phyloP scores from a whole-genome alignment of 2,113 vertebrate species.

The Dasypus novemcinctus region DNA sequence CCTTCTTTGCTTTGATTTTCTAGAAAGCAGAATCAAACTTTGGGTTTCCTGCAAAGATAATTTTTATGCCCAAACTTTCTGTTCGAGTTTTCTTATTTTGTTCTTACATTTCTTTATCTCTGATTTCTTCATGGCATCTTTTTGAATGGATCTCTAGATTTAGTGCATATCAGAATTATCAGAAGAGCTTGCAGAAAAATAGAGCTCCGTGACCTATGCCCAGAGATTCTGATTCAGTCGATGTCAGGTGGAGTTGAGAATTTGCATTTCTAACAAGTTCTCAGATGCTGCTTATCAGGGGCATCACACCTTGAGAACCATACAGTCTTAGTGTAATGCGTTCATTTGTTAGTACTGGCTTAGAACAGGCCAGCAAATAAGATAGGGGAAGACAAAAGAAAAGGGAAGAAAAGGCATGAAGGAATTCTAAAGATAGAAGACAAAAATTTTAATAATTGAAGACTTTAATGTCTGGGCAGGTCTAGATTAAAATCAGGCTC shows the following conservation, averaged over 20 bases:
- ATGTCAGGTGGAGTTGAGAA: background rate
- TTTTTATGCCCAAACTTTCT: background rate
- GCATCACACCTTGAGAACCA: background rate
- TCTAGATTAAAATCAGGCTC: background rate
- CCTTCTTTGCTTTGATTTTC: background rate
- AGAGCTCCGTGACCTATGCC: background rate
- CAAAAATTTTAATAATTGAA: background rate
- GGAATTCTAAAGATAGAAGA: background rate
- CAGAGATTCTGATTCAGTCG: background rate
- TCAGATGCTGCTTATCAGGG: background rate
- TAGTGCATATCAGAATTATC: background rate
- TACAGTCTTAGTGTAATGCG: no score
- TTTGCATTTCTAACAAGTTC: background rate
- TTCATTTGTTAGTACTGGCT: background rate
- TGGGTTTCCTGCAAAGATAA: background rate
- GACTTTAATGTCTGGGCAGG: background rate
- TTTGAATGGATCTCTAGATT: background rate
- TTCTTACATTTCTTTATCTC: background rate
- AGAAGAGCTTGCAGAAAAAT: background rate
- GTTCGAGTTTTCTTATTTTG: background rate
- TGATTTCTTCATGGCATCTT: background rate
- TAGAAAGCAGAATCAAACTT: background rate
- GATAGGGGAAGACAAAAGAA: background rate
- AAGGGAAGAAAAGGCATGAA: background rate
- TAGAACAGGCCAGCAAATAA: background rate